These are phyloP conservation scores for Phrynosoma blainvillii DNA, from an alignment of 2,113 vertebrate genomes.

Conservation along the genomic window DNA sequence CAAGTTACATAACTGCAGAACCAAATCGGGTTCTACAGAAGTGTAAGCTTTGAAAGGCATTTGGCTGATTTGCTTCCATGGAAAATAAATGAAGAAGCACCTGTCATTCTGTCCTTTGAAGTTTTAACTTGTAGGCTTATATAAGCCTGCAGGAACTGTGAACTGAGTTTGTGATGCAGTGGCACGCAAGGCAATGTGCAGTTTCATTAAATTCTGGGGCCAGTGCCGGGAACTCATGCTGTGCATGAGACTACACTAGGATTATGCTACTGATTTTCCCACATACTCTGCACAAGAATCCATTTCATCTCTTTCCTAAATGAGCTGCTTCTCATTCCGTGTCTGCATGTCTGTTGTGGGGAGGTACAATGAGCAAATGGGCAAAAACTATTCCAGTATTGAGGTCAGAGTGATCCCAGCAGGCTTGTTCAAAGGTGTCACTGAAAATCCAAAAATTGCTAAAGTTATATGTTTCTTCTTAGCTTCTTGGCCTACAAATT, in stretches of 20 bases:
- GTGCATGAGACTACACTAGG: not conserved
- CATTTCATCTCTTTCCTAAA: not conserved
- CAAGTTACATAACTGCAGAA: not conserved
- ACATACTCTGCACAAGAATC: conserved; percentile 2
- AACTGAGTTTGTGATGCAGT: not conserved
- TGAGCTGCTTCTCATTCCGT: not conserved
- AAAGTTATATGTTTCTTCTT: not conserved
- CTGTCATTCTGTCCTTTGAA: not conserved
- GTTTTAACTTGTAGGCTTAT: not conserved
- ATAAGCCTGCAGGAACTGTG: not conserved
- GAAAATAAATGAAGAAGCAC: not conserved
- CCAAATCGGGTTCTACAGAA: not conserved
- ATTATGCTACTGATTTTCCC: conserved; percentile 2
- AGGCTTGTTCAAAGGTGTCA: not conserved
- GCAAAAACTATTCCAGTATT: not conserved
- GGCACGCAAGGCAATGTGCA: not conserved
- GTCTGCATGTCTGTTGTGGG: not conserved
- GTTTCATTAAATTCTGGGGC: conserved; percentile 6
- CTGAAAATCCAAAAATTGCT: not conserved
- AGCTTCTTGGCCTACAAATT: not conserved
- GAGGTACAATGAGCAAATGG: not conserved
- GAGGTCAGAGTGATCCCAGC: not conserved
- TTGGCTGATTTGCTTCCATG: not conserved
- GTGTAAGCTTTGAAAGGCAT: not conserved
- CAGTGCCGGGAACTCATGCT: not conserved